These are phyloP conservation scores for Pachyramphus minor DNA, from an alignment of 2,113 vertebrate species.

Conservation along the genomic window DNA sequence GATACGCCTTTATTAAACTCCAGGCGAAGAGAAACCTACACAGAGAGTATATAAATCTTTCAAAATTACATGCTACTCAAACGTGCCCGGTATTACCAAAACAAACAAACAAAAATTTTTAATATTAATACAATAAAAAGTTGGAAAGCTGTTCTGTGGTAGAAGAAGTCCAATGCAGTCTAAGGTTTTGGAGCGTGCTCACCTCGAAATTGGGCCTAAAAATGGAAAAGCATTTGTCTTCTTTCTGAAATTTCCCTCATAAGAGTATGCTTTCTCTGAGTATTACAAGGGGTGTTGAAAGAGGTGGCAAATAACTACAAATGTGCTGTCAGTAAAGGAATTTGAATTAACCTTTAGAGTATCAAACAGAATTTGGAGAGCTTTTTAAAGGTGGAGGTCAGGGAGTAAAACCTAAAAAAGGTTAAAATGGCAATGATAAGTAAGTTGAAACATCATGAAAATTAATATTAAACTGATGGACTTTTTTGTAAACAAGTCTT, in stretches of 20 bases:
- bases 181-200: neutral
- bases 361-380: neutral
- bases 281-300: neutral
- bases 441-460: neutral
- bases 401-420: neutral
- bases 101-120: no score
- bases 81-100: no score
- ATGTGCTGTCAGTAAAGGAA: neutral
- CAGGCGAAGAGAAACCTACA: fast-evolving
- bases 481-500: neutral
- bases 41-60: neutral
- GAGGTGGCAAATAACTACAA: neutral
- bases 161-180: neutral
- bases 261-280: neutral
- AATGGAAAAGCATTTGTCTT: neutral
- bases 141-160: neutral
- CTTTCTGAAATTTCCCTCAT: neutral
- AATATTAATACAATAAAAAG: neutral
- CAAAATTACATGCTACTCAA: fast-evolving
- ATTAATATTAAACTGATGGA: neutral
- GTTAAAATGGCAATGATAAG: neutral
- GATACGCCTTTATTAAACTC: no score
- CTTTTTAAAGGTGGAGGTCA: neutral
- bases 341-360: neutral
- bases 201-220: neutral